Percentiles rank a stretch among this genome's conserved stretches.
These are phyloP conservation scores for Alcedo quadribrachys DNA, from an alignment of 2,797 vertebrate species.

Conservation along the genomic window DNA sequence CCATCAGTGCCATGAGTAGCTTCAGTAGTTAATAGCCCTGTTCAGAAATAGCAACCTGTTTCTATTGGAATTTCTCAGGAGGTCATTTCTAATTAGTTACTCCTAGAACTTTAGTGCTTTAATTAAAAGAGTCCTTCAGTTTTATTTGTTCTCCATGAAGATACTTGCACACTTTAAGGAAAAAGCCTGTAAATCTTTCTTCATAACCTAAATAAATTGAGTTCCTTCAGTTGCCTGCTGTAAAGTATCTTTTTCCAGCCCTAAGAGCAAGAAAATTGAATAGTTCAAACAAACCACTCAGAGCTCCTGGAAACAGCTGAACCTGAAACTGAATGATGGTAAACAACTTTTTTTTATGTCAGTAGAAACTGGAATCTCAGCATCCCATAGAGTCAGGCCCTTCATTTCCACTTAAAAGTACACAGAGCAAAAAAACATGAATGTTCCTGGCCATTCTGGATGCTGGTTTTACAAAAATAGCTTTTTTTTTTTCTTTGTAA, in stretches of 20 bases:
- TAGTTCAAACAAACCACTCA: background rate
- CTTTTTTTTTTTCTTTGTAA: background rate
- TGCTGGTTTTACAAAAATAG: background rate
- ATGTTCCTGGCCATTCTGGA: background rate
- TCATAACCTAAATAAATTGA: background rate
- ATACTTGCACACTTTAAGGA: background rate
- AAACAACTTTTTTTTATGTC: background rate
- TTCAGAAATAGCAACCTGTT: background rate
- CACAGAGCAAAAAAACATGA: background rate
- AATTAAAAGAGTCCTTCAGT: background rate
- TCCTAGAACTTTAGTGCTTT: background rate
- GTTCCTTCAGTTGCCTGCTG: background rate
- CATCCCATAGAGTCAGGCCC: background rate
- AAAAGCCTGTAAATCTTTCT: background rate
- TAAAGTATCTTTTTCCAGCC: background rate
- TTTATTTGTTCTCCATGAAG: background rate
- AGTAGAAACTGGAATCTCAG: background rate
- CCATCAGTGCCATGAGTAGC: background rate
- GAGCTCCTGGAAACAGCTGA: background rate
- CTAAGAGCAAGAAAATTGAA: background rate
- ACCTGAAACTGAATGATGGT: background rate
- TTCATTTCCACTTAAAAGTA: background rate
- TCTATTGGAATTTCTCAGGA: background rate
- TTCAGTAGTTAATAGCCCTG: background rate
- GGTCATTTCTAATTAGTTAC: background rate